phyloP scores from a whole-genome alignment of 2,888 invertebrate species.

The Microctonus brassicae region DNA sequence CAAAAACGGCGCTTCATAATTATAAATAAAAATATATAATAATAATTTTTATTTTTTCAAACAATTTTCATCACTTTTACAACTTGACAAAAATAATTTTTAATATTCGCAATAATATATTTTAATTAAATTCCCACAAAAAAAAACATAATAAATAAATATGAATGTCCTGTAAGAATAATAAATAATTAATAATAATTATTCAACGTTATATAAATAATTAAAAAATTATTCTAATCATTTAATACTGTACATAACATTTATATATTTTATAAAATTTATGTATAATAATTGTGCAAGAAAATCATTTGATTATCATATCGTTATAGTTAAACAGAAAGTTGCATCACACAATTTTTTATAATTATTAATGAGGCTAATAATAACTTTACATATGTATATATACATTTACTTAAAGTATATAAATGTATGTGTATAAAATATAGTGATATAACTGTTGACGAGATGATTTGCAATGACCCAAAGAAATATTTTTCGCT shows the following conservation, averaged over 20 bases:
- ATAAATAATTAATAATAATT: too few species aligned
- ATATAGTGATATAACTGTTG: slow-evolving; percentile 60
- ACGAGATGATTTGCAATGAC: slow-evolving; percentile 60
- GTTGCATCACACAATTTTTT: background rate
- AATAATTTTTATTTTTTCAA: background rate
- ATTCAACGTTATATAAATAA: too few species aligned
- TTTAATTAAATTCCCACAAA: too few species aligned
- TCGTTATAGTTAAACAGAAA: slow-evolving; percentile 6
- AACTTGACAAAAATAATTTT: too few species aligned
- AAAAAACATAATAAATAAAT: too few species aligned
- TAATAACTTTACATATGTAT: too few species aligned
- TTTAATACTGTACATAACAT: too few species aligned
- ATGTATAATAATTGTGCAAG: slow-evolving; percentile 33
- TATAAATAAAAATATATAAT: background rate
- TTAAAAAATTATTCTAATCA: too few species aligned
- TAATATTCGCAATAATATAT: background rate
- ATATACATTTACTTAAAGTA: too few species aligned
- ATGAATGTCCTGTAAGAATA: too few species aligned
- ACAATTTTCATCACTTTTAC: background rate
- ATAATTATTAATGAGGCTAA: slow-evolving; percentile 28
- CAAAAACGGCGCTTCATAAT: slow-evolving; percentile 11
- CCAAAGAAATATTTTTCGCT: slow-evolving; percentile 49
- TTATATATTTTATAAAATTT: slow-evolving; percentile 20
- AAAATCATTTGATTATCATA: slow-evolving; percentile 37
- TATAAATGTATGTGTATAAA: too few species aligned